phyloP scores from a whole-genome alignment of 2,113 vertebrate genomes.

The Alethe castanea region DNA sequence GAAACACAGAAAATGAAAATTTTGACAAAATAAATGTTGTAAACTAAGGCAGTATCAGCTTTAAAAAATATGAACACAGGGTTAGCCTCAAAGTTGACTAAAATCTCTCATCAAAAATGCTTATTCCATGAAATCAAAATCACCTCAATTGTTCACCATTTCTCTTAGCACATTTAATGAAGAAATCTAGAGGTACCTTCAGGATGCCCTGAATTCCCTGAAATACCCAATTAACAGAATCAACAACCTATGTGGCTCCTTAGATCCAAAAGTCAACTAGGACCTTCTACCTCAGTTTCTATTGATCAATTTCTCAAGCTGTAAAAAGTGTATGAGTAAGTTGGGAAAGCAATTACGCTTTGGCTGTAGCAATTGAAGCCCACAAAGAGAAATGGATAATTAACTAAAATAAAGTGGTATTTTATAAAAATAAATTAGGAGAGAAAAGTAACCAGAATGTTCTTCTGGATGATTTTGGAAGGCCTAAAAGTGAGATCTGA shows the following conservation, averaged over 20 bases:
- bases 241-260: accelerated
- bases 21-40: background rate
- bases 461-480: background rate
- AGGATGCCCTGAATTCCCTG: background rate
- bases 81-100: background rate
- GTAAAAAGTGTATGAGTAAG: background rate
- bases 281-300: background rate
- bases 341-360: background rate
- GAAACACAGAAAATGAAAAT: background rate
- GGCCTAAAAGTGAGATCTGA: background rate
- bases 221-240: background rate
- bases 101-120: background rate
- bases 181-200: background rate
- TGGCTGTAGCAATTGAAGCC: background rate
- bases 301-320: background rate
- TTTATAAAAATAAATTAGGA: background rate
- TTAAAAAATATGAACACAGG: background rate
- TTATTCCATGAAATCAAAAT: background rate
- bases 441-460: background rate
- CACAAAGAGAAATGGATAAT: background rate
- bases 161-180: background rate
- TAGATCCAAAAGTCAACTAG: background rate
- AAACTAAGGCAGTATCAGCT: background rate
- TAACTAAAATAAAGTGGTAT: background rate
- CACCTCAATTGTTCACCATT: background rate